Evolutionary conservation across 2,113 vertebrate species (phyloP).

Genomic region (Psilopogon haemacephalus): DNA sequence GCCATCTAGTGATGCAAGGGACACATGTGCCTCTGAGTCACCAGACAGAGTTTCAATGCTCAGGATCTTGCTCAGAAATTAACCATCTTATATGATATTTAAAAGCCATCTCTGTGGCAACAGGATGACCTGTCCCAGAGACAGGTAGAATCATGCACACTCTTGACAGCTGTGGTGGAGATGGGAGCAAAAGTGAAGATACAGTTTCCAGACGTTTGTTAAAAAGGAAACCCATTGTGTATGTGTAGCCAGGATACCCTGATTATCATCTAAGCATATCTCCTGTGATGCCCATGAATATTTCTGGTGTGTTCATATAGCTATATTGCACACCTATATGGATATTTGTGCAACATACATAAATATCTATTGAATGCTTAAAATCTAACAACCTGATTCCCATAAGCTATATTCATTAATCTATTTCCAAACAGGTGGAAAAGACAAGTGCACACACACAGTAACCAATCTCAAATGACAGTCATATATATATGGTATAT

Average conservation of each 20-base stretch:
- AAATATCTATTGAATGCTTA: background rate
- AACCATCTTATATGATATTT: background rate
- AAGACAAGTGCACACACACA: background rate
- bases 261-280: background rate
- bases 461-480: background rate
- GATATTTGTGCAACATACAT: too few species aligned
- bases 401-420: background rate
- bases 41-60: background rate
- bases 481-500: too few species aligned
- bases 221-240: background rate
- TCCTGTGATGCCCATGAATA: background rate
- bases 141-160: background rate
- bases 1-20: slow-evolving; percentile 38
- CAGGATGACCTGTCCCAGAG: background rate
- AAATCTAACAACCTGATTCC: background rate
- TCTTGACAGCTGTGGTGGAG: background rate
- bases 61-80: background rate
- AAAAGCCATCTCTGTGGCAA: background rate
- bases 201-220: background rate
- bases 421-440: rapidly evolving
- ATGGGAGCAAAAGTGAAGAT: background rate
- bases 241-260: background rate
- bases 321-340: background rate
- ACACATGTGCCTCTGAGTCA: background rate
- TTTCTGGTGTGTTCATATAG: background rate